phyloP scores from a whole-genome alignment of 1,140 invertebrate genomes.

The Ceratina calcarata region DNA sequence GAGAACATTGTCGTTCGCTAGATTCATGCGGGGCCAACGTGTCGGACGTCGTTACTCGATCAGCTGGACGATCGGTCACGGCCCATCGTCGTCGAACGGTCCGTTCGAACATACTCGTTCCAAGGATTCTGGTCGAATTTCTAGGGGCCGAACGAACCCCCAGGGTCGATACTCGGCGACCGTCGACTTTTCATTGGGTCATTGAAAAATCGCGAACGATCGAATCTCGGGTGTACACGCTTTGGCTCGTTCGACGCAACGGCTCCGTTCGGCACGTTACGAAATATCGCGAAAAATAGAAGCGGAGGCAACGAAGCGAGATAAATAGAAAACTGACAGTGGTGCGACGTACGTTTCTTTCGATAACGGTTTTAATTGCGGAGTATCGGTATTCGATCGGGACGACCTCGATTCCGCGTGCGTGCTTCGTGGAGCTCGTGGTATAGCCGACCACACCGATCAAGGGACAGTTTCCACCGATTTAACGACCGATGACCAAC shows the following conservation, averaged over 20 bases:
- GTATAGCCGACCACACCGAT: neutral
- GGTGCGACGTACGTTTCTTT: neutral
- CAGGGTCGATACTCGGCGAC: neutral
- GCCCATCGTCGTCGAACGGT: no score
- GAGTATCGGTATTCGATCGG: slow-evolving; percentile 45
- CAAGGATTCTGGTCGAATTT: slow-evolving; percentile 2
- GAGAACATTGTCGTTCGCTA: neutral
- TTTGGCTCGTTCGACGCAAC: neutral
- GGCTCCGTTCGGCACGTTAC: slow-evolving; percentile 6
- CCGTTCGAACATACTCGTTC: no score
- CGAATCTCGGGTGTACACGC: neutral
- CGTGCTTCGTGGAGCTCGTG: neutral
- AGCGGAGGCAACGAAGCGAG: no score
- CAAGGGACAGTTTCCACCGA: neutral
- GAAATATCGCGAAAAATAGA: slow-evolving; percentile 10
- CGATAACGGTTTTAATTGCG: slow-evolving; percentile 40
- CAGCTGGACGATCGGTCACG: no score
- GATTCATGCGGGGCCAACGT: no score
- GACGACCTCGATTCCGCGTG: slow-evolving; percentile 32
- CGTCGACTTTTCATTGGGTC: slow-evolving; percentile 44
- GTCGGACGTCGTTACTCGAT: no score
- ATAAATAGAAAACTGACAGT: neutral
- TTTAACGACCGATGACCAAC: neutral
- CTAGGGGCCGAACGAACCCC: neutral
- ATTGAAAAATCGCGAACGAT: slow-evolving; percentile 44